A percentile compares a stretch with the other conserved stretches of the same genome.
phyloP scores from a whole-genome alignment of 2,888 invertebrate genomes.

The Eupithecia inturbata region DNA sequence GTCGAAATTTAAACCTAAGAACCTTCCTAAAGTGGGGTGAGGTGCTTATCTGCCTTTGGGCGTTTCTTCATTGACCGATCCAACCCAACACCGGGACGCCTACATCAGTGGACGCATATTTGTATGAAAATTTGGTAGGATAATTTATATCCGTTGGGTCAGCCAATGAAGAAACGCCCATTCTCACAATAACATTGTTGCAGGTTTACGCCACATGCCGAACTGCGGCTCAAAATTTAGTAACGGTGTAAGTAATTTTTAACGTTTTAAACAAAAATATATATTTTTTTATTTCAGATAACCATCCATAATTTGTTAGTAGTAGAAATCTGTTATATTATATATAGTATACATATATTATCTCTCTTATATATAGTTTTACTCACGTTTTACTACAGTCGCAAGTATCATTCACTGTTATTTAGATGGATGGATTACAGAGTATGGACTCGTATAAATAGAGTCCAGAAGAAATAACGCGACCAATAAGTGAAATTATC shows the following conservation, averaged over 20 bases:
- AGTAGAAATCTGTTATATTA: too few species aligned
- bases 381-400: not conserved
- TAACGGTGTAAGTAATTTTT: slow-evolving; percentile 51
- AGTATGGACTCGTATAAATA: not conserved
- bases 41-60: not conserved
- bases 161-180: not conserved
- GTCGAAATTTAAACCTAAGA: not conserved
- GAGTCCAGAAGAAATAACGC: too few species aligned
- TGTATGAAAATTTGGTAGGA: not conserved
- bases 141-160: not conserved
- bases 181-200: slow-evolving; percentile 21
- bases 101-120: not conserved
- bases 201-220: slow-evolving; percentile 67
- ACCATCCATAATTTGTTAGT: too few species aligned
- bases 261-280: too few species aligned
- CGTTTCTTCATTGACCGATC: not conserved
- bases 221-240: slow-evolving; percentile 51
- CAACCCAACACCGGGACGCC: not conserved
- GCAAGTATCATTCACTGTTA: not conserved
- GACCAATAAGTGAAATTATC: too few species aligned
- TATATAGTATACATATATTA: too few species aligned
- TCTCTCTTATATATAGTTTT: too few species aligned
- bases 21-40: not conserved
- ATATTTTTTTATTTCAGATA: too few species aligned
- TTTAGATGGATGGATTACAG: not conserved